Evolutionary conservation across 2,113 vertebrate species (phyloP).

Genomic region (Oreochromis niloticus): DNA sequence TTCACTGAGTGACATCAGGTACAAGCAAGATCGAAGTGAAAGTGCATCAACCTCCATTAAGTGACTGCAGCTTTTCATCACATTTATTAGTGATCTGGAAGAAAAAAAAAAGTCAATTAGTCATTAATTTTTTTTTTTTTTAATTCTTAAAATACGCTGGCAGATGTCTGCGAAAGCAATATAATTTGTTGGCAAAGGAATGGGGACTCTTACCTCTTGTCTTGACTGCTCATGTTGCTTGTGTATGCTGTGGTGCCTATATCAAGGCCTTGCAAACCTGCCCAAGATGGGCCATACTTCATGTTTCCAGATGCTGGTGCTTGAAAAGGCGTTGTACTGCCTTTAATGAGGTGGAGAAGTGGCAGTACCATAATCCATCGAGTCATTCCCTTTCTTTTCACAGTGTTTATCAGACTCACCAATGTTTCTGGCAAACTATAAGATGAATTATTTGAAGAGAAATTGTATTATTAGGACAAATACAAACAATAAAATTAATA

Average conservation of each 20-base stretch:
- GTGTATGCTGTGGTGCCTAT: accelerated
- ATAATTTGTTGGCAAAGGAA: too few relatives aligned
- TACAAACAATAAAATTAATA: too few relatives aligned
- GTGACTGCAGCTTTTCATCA: too few relatives aligned
- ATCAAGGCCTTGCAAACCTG: conserved; percentile 68
- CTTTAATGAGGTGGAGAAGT: conserved; percentile 64
- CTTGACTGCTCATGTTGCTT: too few relatives aligned
- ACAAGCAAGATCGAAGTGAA: conserved; percentile 77
- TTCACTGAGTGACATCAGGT: conserved; percentile 59
- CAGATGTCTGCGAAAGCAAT: too few relatives aligned
- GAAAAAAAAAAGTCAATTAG: too few relatives aligned
- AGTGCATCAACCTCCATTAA: conserved; percentile 68
- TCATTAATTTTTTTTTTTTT: too few relatives aligned
- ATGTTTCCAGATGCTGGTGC: background rate
- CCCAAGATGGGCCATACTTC: conserved; percentile 58
- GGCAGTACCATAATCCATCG: conserved; percentile 69
- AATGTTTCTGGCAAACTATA: conserved; percentile 53
- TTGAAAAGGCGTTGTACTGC: conserved; percentile 48
- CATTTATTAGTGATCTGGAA: too few relatives aligned
- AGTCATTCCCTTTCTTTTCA: background rate
- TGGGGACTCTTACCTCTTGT: too few relatives aligned
- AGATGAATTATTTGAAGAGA: too few relatives aligned
- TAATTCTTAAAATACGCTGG: too few relatives aligned
- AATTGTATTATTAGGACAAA: too few relatives aligned
- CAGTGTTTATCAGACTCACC: background rate